Evolutionary conservation across 2,113 vertebrate genomes (phyloP), one percentile per base, ranked within the genome.

Genomic region (Microtus montanus): DNA sequence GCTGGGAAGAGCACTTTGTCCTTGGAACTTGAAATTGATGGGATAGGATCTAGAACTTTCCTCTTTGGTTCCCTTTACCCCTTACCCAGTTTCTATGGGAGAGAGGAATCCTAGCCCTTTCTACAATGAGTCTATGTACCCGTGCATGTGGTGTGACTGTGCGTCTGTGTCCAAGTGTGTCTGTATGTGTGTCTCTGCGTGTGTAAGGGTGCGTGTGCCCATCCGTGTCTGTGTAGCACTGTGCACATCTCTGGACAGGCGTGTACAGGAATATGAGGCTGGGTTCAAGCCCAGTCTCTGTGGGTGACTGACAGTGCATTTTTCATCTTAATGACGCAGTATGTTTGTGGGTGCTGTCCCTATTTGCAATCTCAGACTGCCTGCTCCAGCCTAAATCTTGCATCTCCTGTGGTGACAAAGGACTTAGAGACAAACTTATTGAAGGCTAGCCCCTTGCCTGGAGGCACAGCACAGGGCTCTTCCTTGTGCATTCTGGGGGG

Each of bases 1-100:
- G 83, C 90, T 84, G 41, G 14, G 64, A 80, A 74, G 52, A 79
- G 61, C 58, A 58, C 9, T 35, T 84, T 79, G 33, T 63, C 84
- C 61, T 54, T 33, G 20, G 61, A 44, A 4, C 14, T 75, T 54
- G 38, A 89, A 30, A 6, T 58, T 3, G 52, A 9, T 35, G 38
- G 11, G 13, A 35, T 24, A 22, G 52, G 10, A 41, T 26, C 90
- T 93, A 41, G 84, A 85, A 96, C 96, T 97, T 77, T 88, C 73
- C 49, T 52, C 44, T 85, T 49, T 35, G 83, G 6, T 35, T 41
- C 44, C 3, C 2, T 90, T 84, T n/a, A 64, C 49, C 85, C 52
- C 26, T 0, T 0, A 75, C 74, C 82, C 35, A 52, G 85, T 47
- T 0, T 77, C 92, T 38, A 3, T 3, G 38, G 88, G 64, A 71